Evolutionary conservation across 2,113 vertebrate species (phyloP).

Genomic region (Sander vitreus): DNA sequence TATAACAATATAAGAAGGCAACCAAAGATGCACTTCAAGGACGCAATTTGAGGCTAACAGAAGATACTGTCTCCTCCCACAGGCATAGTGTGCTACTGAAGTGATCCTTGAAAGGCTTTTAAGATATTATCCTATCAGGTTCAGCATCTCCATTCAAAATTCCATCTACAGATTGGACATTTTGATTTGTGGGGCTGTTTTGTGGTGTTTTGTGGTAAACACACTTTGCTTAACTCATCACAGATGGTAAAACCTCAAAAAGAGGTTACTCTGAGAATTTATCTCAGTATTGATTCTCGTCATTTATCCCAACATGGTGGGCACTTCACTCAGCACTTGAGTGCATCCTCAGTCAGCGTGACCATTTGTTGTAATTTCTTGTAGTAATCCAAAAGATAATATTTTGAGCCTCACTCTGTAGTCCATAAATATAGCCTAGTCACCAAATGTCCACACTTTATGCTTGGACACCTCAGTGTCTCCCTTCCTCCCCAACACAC

Average conservation of each 20-base stretch:
- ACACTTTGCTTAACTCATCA: neutral
- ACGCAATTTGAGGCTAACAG: neutral
- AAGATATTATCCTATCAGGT: neutral
- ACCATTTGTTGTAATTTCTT: constrained; percentile 48
- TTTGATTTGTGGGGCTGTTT: constrained; percentile 26
- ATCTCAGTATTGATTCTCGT: constrained; percentile 17
- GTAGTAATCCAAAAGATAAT: constrained; percentile 16
- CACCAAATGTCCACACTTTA: constrained; percentile 9
- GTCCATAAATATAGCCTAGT: neutral
- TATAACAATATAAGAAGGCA: constrained; percentile 4
- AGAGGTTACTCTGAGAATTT: constrained; percentile 18
- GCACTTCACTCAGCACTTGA: constrained; percentile 31
- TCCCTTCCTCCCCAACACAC: neutral
- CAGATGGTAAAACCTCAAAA: neutral
- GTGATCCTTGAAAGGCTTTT: neutral
- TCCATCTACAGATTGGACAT: neutral
- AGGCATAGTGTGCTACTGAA: neutral
- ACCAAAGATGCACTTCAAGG: constrained; percentile 15
- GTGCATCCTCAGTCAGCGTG: constrained; percentile 27
- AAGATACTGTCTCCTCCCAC: neutral
- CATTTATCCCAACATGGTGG: constrained; percentile 25
- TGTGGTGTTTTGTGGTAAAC: constrained; percentile 1
- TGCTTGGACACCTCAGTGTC: neutral
- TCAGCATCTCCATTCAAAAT: neutral
- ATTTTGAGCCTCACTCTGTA: constrained; percentile 19